Conservation (phyloP, 2,113 vertebrate genomes). For the Deroptyus accipitrinus region DNA sequence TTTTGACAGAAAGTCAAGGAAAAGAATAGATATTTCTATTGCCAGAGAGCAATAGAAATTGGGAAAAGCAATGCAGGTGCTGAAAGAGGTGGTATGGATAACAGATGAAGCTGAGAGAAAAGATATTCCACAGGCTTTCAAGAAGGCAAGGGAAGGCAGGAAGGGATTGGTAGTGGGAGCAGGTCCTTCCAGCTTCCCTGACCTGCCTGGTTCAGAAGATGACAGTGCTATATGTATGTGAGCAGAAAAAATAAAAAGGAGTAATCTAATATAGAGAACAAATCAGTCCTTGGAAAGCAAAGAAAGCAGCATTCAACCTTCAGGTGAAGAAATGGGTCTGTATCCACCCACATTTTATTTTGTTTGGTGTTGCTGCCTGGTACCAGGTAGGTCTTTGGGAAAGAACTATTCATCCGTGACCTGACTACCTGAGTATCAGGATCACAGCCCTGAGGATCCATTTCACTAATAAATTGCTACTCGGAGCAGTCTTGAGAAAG, state of each 20-base stretch:
- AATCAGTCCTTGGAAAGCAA: neutral
- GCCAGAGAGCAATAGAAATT: neutral
- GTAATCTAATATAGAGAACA: neutral
- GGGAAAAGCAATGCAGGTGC: neutral
- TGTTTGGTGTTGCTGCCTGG: rapidly evolving
- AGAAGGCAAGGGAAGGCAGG: neutral
- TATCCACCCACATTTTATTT: neutral
- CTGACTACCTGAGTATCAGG: rapidly evolving
- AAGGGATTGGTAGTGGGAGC: neutral
- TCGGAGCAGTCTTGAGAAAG: neutral
- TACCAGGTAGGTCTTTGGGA: neutral
- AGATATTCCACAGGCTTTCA: neutral
- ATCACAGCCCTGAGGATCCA: neutral
- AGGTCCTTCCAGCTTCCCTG: neutral
- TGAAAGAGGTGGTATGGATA: neutral
- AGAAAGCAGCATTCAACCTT: neutral
- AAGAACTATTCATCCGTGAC: rapidly evolving
- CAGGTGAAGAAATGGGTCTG: neutral
- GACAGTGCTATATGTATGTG: too few relatives aligned
- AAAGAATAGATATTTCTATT: neutral
- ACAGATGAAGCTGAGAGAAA: neutral
- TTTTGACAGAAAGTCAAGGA: neutral
- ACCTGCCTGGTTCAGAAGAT: neutral
- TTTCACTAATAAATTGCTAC: neutral
- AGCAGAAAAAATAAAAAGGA: neutral